Base-by-base conservation (phyloP, 2,113 vertebrate genomes). In the Paradisaea rubra region DNA sequence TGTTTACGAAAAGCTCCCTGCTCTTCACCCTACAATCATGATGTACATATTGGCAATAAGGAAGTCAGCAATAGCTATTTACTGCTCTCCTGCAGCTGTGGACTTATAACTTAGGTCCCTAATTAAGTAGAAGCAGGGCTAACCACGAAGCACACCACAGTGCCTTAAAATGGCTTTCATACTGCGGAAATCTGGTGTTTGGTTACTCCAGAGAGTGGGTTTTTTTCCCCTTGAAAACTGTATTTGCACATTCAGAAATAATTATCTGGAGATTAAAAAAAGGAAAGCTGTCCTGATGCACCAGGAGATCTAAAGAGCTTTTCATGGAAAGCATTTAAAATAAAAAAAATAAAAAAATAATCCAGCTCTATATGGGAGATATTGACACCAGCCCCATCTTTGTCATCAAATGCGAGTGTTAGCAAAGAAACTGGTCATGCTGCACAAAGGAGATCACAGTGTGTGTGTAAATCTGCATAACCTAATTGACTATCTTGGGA, bases 11-110 rank as follows among this genome's bases (percentile, higher is more conserved):
- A 96, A 92, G 91, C 91, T 95, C 71, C 61, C 56, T 52, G 74
- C 96, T 89, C 92, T 92, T 97, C 94, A 96, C 94, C 95, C 95
- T 97, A 23, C 95, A 95, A 95, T 93, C 91, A 94, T 49, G 89
- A 91, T 83, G 86, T 91, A 81, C 91, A 47, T 88, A 95, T 91
- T 89, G 96, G 88, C 93, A 96, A 96, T 96, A 95, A 96, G 96
- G 95, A 97, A 97, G 96, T 95, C 93, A 71, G 91, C 93, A 96
- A 97, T 95, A 95, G 94, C 88, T 95, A 96, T 96, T 96, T 94
- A 96, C 88, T 93, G 80, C 94, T 94, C 95, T 97, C 89, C 88
- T 95, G 94, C 94, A 94, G 92, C 93, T 96, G 94, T 86, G 95
- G 93, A 89, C 95, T 95, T 93, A 96, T 86, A 94, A 76, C 91